A percentile compares a stretch with the other conserved stretches of the same genome.
Evolutionary conservation across 1,140 invertebrate genomes (phyloP).

Genomic region (Pseudomyrmex pallidus): DNA sequence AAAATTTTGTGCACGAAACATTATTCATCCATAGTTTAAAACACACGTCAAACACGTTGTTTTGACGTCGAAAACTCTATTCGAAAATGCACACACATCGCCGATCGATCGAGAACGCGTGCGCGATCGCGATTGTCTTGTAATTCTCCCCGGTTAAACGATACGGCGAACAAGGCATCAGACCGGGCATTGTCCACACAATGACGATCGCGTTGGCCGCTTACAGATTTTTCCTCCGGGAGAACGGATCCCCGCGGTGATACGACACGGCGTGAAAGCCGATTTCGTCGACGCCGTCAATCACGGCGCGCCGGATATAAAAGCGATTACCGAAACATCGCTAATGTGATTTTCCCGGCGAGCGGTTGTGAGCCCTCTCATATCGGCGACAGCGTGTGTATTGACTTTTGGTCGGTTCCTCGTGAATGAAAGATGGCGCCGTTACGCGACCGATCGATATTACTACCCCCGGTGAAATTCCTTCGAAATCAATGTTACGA

Average conservation of each 20-base stretch:
- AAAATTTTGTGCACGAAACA: slow-evolving; percentile 2
- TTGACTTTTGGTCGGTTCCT: slow-evolving; percentile 66
- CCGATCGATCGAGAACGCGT: slow-evolving; percentile 25
- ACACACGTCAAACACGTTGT: slow-evolving; percentile 28
- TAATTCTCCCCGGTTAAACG: slow-evolving; percentile 49
- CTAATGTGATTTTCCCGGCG: slow-evolving; percentile 74
- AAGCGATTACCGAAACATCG: slow-evolving; percentile 76
- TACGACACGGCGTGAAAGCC: slow-evolving; percentile 65
- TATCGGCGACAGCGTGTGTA: slow-evolving; percentile 60
- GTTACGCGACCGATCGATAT: slow-evolving; percentile 36
- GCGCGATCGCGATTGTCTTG: slow-evolving; percentile 25
- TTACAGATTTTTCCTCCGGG: slow-evolving; percentile 51
- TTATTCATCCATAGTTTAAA: slow-evolving; percentile 43
- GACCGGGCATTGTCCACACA: slow-evolving; percentile 37
- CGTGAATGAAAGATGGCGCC: slow-evolving; percentile 59
- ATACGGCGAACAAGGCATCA: slow-evolving; percentile 40
- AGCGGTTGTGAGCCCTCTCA: slow-evolving; percentile 59
- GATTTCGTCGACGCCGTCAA: slow-evolving; percentile 70
- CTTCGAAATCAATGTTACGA: slow-evolving; percentile 2
- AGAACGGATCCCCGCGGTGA: slow-evolving; percentile 54
- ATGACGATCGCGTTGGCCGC: slow-evolving; percentile 40
- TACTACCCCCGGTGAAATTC: neutral
- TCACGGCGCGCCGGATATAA: slow-evolving; percentile 67
- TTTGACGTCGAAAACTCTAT: slow-evolving; percentile 13
- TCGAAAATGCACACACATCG: slow-evolving; percentile 21